A percentile compares a stretch with the other conserved stretches of the same genome.
Conservation (phyloP, 2,113 vertebrate genomes). For the Callipepla squamata region DNA sequence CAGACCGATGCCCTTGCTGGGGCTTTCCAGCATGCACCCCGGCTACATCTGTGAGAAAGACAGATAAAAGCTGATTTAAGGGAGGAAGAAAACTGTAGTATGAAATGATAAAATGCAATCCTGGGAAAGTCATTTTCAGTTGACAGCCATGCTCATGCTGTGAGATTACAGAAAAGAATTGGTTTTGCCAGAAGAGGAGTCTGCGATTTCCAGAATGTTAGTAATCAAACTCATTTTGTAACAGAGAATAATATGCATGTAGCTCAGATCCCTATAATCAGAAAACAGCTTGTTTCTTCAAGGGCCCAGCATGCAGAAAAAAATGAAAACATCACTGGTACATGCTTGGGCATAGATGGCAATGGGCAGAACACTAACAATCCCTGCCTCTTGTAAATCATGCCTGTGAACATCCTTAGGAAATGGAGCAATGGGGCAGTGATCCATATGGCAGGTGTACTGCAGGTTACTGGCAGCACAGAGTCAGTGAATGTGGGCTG, state of each 20-base stretch:
- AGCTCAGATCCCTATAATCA: slow-evolving; percentile 17
- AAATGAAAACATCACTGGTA: not conserved
- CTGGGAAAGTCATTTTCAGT: not conserved
- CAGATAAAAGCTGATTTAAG: not conserved
- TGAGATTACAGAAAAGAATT: not conserved
- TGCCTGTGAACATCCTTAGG: slow-evolving; percentile 6
- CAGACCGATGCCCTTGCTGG: not conserved
- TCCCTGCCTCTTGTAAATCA: slow-evolving; percentile 5
- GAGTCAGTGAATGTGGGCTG: slow-evolving; percentile 54
- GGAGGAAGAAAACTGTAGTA: not conserved
- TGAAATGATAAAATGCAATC: not conserved
- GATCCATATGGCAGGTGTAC: slow-evolving; percentile 12
- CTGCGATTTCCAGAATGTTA: not conserved
- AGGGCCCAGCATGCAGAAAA: not conserved
- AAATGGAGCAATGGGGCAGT: not conserved
- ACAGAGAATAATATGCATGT: not conserved
- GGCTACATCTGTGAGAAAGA: not conserved
- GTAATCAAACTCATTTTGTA: slow-evolving; percentile 7
- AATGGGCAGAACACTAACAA: not conserved
- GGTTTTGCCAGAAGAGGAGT: not conserved
- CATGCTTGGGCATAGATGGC: not conserved
- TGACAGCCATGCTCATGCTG: not conserved
- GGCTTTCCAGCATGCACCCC: not conserved
- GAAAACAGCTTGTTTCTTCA: not conserved
- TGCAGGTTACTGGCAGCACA: slow-evolving; percentile 23